phyloP scores from a whole-genome alignment of 2,797 vertebrate species.

The Karalla daura region DNA sequence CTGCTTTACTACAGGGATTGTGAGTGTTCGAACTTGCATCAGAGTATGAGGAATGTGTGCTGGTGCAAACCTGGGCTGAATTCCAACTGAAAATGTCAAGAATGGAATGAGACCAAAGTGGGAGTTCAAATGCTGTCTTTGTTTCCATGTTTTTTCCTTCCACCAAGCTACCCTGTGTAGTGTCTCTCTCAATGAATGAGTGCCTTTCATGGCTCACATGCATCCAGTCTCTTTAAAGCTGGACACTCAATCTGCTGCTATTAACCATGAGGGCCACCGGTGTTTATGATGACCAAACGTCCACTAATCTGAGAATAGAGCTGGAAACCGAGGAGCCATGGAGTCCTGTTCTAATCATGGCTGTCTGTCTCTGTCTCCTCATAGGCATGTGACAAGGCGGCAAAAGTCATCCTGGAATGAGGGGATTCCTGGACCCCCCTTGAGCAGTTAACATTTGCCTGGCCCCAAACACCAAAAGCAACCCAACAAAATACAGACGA shows the following conservation, averaged over 20 bases:
- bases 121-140: slow-evolving; percentile 12
- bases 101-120: slow-evolving; percentile 30
- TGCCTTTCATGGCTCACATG: slow-evolving; percentile 31
- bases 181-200: slow-evolving; percentile 26
- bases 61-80: slow-evolving; percentile 30
- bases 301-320: slow-evolving; percentile 63
- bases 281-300: slow-evolving; percentile 57
- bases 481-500: slow-evolving; percentile 66
- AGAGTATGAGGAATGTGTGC: slow-evolving; percentile 59
- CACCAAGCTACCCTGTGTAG: neutral
- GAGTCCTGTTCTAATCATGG: slow-evolving; percentile 58
- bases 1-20: slow-evolving; percentile 12
- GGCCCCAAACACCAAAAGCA: slow-evolving; percentile 17
- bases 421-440: slow-evolving; percentile 49
- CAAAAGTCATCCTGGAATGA: slow-evolving; percentile 52
- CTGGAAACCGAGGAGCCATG: slow-evolving; percentile 23
- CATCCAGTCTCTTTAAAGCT: slow-evolving; percentile 5
- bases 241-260: slow-evolving; percentile 39
- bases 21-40: slow-evolving; percentile 66
- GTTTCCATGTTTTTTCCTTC: neutral
- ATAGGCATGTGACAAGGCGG: slow-evolving; percentile 82
- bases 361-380: slow-evolving; percentile 57
- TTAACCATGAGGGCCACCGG: slow-evolving; percentile 38
- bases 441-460: slow-evolving; percentile 29
- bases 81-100: slow-evolving; percentile 54